Conservation (phyloP, 2,888 invertebrate genomes). For the Lasioglossum zephyrum region DNA sequence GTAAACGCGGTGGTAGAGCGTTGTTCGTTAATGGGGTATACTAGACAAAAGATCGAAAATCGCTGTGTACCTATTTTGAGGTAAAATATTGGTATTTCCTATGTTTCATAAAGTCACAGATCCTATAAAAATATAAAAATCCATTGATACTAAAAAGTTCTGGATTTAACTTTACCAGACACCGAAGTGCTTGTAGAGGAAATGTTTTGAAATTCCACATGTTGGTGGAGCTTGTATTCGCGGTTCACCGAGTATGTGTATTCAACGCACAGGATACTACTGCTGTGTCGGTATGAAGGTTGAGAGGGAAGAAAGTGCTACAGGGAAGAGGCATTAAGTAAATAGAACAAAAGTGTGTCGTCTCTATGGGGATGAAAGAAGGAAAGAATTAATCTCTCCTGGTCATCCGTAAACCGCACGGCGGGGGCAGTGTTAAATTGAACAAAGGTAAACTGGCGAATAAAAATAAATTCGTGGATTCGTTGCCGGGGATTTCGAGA, state of each 20-base stretch:
- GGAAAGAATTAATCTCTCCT: constrained; percentile 25
- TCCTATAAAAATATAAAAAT: not conserved
- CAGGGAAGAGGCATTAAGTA: constrained; percentile 32
- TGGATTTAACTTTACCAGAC: not conserved
- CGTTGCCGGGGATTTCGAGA: constrained; percentile 14
- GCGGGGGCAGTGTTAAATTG: constrained; percentile 43
- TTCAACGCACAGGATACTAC: not conserved
- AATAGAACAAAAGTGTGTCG: constrained; percentile 52
- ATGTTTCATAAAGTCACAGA: not conserved
- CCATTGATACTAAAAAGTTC: not conserved
- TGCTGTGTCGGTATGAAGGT: not conserved
- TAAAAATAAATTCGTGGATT: constrained; percentile 62
- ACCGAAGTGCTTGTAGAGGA: too few species aligned
- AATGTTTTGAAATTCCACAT: not conserved
- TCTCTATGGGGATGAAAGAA: constrained; percentile 12
- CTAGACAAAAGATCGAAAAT: not conserved
- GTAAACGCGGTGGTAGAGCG: not conserved
- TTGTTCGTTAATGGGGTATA: not conserved
- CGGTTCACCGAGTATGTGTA: not conserved
- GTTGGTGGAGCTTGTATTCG: not conserved
- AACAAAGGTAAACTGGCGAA: constrained; percentile 55
- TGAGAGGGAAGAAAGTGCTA: not conserved
- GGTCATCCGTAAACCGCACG: constrained; percentile 19
- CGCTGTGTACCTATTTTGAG: not conserved
- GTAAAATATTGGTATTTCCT: not conserved